Evolutionary conservation across 1,140 invertebrate genomes (phyloP).

Genomic region (Listronotus oregonensis): DNA sequence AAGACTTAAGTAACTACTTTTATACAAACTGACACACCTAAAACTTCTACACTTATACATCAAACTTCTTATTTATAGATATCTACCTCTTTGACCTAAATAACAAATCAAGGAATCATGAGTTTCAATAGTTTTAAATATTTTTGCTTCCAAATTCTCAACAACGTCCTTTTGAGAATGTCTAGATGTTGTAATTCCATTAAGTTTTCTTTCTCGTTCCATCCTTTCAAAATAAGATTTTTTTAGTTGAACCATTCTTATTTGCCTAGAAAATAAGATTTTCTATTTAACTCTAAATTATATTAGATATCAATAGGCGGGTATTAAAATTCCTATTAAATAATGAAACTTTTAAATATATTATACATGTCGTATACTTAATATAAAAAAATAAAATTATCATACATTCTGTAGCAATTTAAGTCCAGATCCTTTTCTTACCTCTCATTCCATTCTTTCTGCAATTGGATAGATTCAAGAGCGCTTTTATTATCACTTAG

Average conservation of each 20-base stretch:
- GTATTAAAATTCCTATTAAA: too few species aligned
- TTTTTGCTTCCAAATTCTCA: slow-evolving; percentile 39
- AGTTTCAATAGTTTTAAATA: slow-evolving; percentile 43
- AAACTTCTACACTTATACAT: too few species aligned
- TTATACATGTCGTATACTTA: too few species aligned
- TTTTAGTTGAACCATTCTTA: slow-evolving; percentile 39
- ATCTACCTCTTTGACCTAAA: slow-evolving; percentile 27
- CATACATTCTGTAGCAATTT: too few species aligned
- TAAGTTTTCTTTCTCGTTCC: slow-evolving; percentile 26
- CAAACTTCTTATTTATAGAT: neutral
- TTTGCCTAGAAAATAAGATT: slow-evolving; percentile 30
- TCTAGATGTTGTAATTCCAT: slow-evolving; percentile 15
- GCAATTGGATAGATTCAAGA: slow-evolving; percentile 39
- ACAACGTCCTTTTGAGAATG: slow-evolving; percentile 23
- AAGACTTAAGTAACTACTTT: neutral
- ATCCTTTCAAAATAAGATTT: slow-evolving; percentile 39
- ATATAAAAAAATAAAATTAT: too few species aligned
- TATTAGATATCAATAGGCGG: too few species aligned
- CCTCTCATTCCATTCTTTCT: slow-evolving; percentile 42
- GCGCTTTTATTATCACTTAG: slow-evolving; percentile 27
- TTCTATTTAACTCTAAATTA: too few species aligned
- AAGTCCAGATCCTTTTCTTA: neutral
- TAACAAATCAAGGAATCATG: slow-evolving; percentile 47
- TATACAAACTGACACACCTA: too few species aligned
- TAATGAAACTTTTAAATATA: too few species aligned